phyloP scores from a whole-genome alignment of 2,113 vertebrate genomes.

The Sinocyclocheilus grahami region DNA sequence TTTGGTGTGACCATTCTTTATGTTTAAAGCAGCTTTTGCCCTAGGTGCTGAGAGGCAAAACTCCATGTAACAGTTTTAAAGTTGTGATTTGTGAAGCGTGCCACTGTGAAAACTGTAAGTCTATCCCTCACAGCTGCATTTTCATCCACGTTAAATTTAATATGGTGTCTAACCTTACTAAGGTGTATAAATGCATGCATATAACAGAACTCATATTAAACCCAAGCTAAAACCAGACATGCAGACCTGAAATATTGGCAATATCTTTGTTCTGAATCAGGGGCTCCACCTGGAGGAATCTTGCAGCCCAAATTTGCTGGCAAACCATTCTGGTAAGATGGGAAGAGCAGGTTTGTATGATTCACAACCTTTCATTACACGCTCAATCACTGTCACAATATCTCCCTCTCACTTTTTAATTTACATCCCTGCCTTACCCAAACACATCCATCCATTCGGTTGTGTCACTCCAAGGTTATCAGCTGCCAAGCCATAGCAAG shows the following conservation, averaged over 20 bases:
- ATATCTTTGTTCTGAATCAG: constrained; percentile 20
- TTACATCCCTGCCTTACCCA: constrained; percentile 33
- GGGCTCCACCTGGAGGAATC: constrained; percentile 48
- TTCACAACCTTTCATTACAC: constrained; percentile 56
- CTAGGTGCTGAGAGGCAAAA: neutral
- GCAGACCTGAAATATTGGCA: neutral
- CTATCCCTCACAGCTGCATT: neutral
- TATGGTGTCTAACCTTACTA: neutral
- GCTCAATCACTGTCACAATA: constrained; percentile 46
- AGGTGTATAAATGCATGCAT: neutral
- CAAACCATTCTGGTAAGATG: neutral
- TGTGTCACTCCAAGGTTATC: constrained; percentile 55
- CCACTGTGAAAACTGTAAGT: neutral
- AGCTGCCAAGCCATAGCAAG: constrained; percentile 35
- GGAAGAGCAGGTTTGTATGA: constrained; percentile 34
- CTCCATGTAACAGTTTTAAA: neutral
- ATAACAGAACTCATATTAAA: neutral
- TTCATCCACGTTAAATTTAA: neutral
- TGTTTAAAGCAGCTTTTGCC: no score
- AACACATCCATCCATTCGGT: constrained; percentile 39
- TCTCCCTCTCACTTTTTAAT: constrained; percentile 55
- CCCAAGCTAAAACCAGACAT: neutral
- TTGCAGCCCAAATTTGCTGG: constrained; percentile 6
- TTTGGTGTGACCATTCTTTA: no score
- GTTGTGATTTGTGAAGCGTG: neutral